phyloP scores from a whole-genome alignment of 2,888 invertebrate species.

The Melieria crassipennis region DNA sequence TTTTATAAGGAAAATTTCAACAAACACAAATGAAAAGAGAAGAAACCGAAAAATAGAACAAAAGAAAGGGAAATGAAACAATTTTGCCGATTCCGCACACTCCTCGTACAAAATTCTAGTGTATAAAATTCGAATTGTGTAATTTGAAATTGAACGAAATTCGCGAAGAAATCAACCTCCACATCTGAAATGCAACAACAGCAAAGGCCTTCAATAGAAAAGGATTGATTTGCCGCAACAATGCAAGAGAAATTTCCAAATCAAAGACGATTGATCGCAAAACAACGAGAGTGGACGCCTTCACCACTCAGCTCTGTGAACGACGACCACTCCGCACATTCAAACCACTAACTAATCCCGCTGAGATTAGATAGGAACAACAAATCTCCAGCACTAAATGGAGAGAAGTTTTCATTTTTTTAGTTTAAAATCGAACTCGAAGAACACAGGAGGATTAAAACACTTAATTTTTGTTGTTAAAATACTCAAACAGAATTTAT shows the following conservation, averaged over 20 bases:
- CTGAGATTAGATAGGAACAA: too few species aligned
- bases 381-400: background rate
- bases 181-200: constrained; percentile 19
- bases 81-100: constrained; percentile 19
- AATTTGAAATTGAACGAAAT: constrained; percentile 19
- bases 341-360: too few species aligned
- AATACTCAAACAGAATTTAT: too few species aligned
- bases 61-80: constrained; percentile 36
- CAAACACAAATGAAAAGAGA: background rate
- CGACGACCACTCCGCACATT: too few species aligned
- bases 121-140: constrained; percentile 27
- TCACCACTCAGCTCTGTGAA: background rate
- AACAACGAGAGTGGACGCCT: background rate
- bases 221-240: constrained; percentile 18
- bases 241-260: constrained; percentile 14
- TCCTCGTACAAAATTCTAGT: constrained; percentile 36
- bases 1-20: background rate
- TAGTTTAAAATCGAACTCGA: background rate
- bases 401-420: background rate
- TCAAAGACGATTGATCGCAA: background rate
- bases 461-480: background rate
- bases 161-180: constrained; percentile 10
- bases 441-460: background rate
- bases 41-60: constrained; percentile 7
- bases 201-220: constrained; percentile 13